These are phyloP conservation scores for Druon quercuslanigerum DNA, from an alignment of 1,140 invertebrate species.

Conservation along the genomic window DNA sequence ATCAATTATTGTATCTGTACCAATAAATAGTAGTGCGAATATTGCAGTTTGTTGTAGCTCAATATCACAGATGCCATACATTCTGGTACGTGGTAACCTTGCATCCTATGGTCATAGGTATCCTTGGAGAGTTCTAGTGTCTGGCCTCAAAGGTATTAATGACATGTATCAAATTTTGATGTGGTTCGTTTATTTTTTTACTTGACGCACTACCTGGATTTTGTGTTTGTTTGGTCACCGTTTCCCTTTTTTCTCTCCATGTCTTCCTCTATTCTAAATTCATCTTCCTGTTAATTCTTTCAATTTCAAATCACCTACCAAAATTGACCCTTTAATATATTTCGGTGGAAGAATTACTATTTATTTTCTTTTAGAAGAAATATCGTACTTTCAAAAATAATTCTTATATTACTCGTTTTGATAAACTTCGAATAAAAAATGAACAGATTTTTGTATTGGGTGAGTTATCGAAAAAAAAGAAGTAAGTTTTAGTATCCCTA, in stretches of 20 bases:
- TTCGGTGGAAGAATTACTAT: too few relatives aligned
- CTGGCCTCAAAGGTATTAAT: slow-evolving; percentile 85
- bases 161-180: slow-evolving; percentile 34
- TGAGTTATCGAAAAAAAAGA: too few relatives aligned
- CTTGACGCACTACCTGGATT: neutral
- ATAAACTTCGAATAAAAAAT: too few relatives aligned
- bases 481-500: too few relatives aligned
- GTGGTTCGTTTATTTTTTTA: slow-evolving; percentile 36
- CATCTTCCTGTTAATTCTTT: neutral
- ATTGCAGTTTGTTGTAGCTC: slow-evolving; percentile 56
- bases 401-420: too few relatives aligned
- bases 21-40: slow-evolving; percentile 1
- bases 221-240: neutral
- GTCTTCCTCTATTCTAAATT: neutral
- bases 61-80: slow-evolving; percentile 85
- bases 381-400: too few relatives aligned
- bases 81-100: slow-evolving; percentile 90
- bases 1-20: neutral
- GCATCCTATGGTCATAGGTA: slow-evolving; percentile 89
- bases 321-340: too few relatives aligned
- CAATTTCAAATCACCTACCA: too few relatives aligned
- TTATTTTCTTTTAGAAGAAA: too few relatives aligned
- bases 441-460: too few relatives aligned
- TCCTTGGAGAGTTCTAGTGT: slow-evolving; percentile 89
- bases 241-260: neutral